Evolutionary conservation across 2,113 vertebrate species (phyloP), one percentile per base, ranked within the genome.

Genomic region (Pachyramphus minor): DNA sequence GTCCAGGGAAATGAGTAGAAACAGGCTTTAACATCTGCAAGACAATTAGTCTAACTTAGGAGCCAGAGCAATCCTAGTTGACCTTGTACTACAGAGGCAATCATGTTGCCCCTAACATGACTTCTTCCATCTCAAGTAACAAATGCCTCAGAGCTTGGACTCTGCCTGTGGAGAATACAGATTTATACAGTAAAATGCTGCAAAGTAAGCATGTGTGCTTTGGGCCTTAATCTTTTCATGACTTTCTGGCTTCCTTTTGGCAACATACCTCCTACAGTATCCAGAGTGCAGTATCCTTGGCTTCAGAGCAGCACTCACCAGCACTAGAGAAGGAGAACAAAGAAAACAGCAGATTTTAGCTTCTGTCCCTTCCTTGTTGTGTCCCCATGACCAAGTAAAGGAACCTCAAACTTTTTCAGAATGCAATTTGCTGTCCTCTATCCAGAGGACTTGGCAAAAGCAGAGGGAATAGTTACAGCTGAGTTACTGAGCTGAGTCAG

Each of bases 231-330:
- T 73, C 8, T 60, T 21, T 64, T n/a, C 5, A 16, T 12, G 50
- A 27, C 7, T n/a, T 74, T 21, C 37, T 49, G 17, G 24, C 78
- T 87, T 74, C 35, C 23, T 78, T 78, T 74, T 53, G 35, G 28
- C 17, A 11, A 8, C 2, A 12, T 45, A 37, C 14, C 27, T 58
- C 22, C 28, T 35, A 9, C 41, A 62, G 37, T 22, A 37, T 21
- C 19, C 19, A 19, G 30, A 72, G 33, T 11, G n/a, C 73, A 27
- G 58, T 77, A 30, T 47, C 11, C 30, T 49, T 15, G 35, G 4
- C 42, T 78, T 73, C 1, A 1, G 10, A 63, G 7, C 37, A 52
- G 25, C 3, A 0, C 3, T 41, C 6, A 15, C 13, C 18, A 10
- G 22, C 47, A 58, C 8, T 18, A 50, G 37, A 59, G 37, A 39